phyloP scores from a whole-genome alignment of 2,113 vertebrate genomes.

The Salvelinus namaycush region DNA sequence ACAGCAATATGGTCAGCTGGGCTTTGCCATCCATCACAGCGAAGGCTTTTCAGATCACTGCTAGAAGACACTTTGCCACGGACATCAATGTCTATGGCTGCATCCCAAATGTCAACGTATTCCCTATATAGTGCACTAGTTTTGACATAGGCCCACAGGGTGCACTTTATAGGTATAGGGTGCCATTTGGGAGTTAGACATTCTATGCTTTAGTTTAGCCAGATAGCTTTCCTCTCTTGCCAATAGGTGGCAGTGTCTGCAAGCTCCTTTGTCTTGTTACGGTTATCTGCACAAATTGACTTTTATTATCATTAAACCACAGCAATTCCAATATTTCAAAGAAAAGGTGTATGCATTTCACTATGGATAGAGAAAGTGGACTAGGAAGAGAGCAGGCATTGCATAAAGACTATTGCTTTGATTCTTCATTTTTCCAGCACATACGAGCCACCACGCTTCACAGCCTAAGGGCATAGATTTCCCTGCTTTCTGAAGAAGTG shows the following conservation, averaged over 20 bases:
- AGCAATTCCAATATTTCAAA: background rate
- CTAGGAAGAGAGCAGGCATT: background rate
- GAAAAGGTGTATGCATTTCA: background rate
- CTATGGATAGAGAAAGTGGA: background rate
- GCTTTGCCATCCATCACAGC: constrained; percentile 71
- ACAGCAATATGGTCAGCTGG: constrained; percentile 72
- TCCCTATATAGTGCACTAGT: too few species aligned
- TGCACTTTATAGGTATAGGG: too few species aligned
- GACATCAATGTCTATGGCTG: background rate
- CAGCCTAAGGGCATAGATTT: background rate
- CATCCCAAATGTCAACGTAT: background rate
- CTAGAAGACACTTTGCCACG: constrained; percentile 16
- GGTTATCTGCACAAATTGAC: background rate
- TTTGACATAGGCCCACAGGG: too few species aligned
- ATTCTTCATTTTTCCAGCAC: background rate
- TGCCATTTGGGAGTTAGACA: too few species aligned
- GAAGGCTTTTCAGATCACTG: constrained; percentile 19
- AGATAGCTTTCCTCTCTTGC: background rate
- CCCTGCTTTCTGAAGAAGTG: background rate
- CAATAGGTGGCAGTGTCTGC: background rate
- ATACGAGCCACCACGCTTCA: background rate
- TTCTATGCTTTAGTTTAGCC: background rate
- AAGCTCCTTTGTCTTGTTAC: background rate
- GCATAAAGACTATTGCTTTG: background rate
- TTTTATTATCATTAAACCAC: background rate